Base-by-base conservation (phyloP, 2,797 vertebrate genomes). In the Rhynchonycteris naso region DNA sequence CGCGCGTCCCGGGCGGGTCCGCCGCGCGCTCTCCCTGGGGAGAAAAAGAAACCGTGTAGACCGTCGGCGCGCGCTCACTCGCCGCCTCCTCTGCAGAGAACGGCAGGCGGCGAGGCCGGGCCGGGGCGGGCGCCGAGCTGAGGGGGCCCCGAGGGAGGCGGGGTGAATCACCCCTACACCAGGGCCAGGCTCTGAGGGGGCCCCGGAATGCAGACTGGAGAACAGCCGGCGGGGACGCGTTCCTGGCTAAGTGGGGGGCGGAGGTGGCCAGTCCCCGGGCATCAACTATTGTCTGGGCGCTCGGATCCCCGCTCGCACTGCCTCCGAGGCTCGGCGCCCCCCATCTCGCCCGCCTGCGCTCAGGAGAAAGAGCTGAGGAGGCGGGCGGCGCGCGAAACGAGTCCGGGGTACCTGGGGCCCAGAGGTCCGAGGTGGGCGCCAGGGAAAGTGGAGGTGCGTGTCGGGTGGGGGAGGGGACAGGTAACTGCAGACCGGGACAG, bases 211-310 rank as follows among this genome's bases (percentile, higher is more conserved):
- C 72, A 28, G 56, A 82, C 47, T 22, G 76, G 79, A 30, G 63
- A 52, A 78, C 68, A 19, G 90, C 81, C 59, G 22, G 88, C 66
- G 2, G 69, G 91, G n/a, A 22, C 47, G 84, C 56, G 79, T 58
- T 68, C 66, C 35, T 1, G 24, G 38, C 9, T 50, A 22, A 52
- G 76, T 3, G 0, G 84, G 80, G 54, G 28, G 71, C 93, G 16
- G 59, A 47, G 93, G 59, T 21, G 88, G 81, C 43, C 14, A 0
- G 88, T 61, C 72, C 15, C 93, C 56, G 35, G 16, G 86, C 96
- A 95, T 97, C 96, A 96, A 97, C 97, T 97, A 97, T 96, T 97
- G 97, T 97, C 87, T 87, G 50, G 88, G 94, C 63, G 63, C 69
- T 69, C 35, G 38, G 92, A 94, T 84, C 78, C 87, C 91, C 22